phyloP scores from a whole-genome alignment of 1,140 invertebrate species.

The Diachasma alloeum region DNA sequence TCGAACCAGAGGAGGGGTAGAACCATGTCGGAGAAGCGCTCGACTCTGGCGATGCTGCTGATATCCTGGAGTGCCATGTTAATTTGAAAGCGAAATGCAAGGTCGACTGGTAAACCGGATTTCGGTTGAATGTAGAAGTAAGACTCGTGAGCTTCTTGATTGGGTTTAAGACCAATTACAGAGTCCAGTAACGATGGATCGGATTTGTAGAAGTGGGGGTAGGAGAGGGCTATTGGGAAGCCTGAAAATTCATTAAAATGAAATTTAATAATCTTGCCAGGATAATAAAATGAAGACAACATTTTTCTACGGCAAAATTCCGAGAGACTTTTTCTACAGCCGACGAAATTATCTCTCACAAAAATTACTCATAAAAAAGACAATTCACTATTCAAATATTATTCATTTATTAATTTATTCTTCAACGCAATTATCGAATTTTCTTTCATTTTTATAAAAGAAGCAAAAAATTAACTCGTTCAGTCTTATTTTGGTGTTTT shows the following conservation, averaged over 20 bases:
- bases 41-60: slow-evolving; percentile 68
- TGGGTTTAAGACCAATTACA: slow-evolving; percentile 77
- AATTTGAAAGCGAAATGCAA: slow-evolving; percentile 82
- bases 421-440: too few species aligned
- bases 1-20: slow-evolving; percentile 84
- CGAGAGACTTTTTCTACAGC: too few species aligned
- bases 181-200: slow-evolving; percentile 72
- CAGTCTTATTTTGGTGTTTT: too few species aligned
- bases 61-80: slow-evolving; percentile 81
- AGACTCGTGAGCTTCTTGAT: slow-evolving; percentile 74
- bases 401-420: too few species aligned
- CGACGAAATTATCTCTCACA: too few species aligned
- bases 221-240: slow-evolving; percentile 86
- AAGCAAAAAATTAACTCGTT: too few species aligned
- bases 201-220: slow-evolving; percentile 85
- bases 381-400: too few species aligned
- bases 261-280: too few species aligned
- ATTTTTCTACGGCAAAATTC: too few species aligned
- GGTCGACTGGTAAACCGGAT: slow-evolving; percentile 78
- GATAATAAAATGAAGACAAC: too few species aligned
- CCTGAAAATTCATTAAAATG: slow-evolving; percentile 54
- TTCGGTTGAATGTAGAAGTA: slow-evolving; percentile 76
- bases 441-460: too few species aligned
- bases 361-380: too few species aligned
- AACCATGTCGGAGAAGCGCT: slow-evolving; percentile 73